Percentiles rank a stretch among this genome's conserved stretches.
phyloP scores from a whole-genome alignment of 1,140 invertebrate species.

The Ridgeia piscesae region DNA sequence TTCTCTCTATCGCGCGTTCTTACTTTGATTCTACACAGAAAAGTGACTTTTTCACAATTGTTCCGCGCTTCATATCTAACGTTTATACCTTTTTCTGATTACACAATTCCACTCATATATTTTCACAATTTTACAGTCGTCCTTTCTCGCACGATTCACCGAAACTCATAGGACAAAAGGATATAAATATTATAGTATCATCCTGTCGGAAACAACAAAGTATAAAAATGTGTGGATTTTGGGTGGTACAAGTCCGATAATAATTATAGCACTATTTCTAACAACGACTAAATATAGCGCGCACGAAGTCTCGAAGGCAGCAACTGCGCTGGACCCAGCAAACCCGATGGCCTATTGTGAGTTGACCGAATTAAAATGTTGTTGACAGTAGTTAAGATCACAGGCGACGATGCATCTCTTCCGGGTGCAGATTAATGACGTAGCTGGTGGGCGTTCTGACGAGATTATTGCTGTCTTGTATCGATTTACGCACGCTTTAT shows the following conservation, averaged over 20 bases:
- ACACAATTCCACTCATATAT: too few relatives aligned
- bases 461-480: neutral
- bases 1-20: neutral
- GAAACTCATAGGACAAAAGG: too few relatives aligned
- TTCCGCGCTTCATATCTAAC: neutral
- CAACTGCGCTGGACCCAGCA: neutral
- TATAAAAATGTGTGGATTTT: too few relatives aligned
- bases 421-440: neutral
- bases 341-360: neutral
- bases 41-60: neutral
- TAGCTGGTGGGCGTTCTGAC: neutral
- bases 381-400: neutral
- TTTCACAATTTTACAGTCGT: too few relatives aligned
- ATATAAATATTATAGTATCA: too few relatives aligned
- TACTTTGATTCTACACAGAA: neutral
- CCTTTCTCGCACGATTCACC: too few relatives aligned
- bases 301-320: neutral
- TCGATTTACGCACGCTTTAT: neutral
- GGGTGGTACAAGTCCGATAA: too few relatives aligned
- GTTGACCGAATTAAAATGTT: neutral
- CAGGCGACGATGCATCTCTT: neutral
- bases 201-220: too few relatives aligned
- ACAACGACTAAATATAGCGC: neutral
- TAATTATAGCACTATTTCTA: neutral
- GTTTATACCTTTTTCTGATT: neutral